Evolutionary conservation across 1,140 invertebrate genomes (phyloP), one percentile per base, ranked within the genome.

Genomic region (Goniozus legneri): DNA sequence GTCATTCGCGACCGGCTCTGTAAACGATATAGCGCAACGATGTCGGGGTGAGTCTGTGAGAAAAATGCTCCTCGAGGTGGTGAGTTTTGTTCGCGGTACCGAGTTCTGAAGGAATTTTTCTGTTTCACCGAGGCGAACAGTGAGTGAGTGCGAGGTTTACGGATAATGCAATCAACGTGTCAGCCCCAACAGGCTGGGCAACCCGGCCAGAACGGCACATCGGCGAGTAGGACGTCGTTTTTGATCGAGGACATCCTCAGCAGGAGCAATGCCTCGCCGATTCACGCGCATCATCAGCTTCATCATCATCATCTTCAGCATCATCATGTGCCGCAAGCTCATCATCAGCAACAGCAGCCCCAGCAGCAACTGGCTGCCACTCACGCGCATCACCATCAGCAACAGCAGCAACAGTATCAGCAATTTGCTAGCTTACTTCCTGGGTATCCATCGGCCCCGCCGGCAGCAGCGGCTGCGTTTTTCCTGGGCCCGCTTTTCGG

Each of bases 241-340:
- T 76, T 91, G 47, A 89, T 92, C 55, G 85, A 91, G 58, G 89
- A 91, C 57, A 91, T 91, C 44, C 71, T 91, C 2, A 86, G 84
- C 46, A 77, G 86, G 31, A 78, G 82, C 13, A 81, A 78, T 33
- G 61, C 56, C 12, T 54, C 51, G 0, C 58, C 62, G 13, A 53
- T 44, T 16, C 27, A 24, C 15, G 27, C 7, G 12, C 27, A 20
- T 53, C 70, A 71, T 39, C 70, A 75, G 20, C 65, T 73, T 7
- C 35, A 56, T 30, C 44, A 58, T 13, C 62, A 76, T 33, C 64
- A 67, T 36, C 73, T 76, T 20, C 74, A 64, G 14, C 58, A 60
- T 33, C 69, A 66, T 24, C 48, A 54, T 27, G n/a, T n/a, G n/a
- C n/a, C n/a, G n/a, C n/a, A n/a, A n/a, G n/a, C n/a, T n/a, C 62